A percentile compares a stretch with the other conserved stretches of the same genome.
Evolutionary conservation across 2,113 vertebrate species (phyloP).

Genomic region (Piprites chloris): DNA sequence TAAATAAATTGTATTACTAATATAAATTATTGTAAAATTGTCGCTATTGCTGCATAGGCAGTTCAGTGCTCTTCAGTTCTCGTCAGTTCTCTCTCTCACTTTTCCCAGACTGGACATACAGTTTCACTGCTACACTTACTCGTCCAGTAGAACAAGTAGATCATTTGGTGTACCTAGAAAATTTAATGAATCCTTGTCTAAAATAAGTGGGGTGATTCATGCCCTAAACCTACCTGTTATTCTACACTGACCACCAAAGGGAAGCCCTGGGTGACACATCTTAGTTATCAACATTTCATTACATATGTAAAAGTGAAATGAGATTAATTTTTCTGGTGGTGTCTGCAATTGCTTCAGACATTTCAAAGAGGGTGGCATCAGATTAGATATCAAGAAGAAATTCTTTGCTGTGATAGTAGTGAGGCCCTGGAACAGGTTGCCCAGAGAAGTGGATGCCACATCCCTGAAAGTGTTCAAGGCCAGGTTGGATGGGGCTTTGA

Average conservation of each 20-base stretch:
- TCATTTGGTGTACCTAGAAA: background rate
- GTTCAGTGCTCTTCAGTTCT: too few relatives aligned
- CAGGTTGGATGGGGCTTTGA: background rate
- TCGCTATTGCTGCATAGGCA: background rate
- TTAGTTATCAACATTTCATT: background rate
- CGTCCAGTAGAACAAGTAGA: constrained; percentile 1
- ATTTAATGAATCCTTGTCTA: constrained; percentile 15
- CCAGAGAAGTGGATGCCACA: background rate
- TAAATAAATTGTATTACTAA: background rate
- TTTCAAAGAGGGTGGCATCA: background rate
- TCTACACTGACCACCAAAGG: constrained; percentile 11
- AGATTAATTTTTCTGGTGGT: background rate
- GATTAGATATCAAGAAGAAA: background rate
- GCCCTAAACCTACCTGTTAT: constrained; percentile 2
- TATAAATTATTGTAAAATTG: background rate
- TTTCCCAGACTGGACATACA: background rate
- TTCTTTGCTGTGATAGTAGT: background rate
- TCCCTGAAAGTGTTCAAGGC: background rate
- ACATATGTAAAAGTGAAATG: background rate
- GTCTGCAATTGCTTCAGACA: background rate
- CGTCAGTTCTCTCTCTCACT: background rate
- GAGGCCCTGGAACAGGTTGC: background rate
- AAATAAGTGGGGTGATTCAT: constrained; percentile 27
- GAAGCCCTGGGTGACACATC: constrained; percentile 6
- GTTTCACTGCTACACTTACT: background rate